Evolutionary conservation across 2,888 invertebrate species (phyloP), one percentile per base, ranked within the genome.

Genomic region (Nasonia oneida): DNA sequence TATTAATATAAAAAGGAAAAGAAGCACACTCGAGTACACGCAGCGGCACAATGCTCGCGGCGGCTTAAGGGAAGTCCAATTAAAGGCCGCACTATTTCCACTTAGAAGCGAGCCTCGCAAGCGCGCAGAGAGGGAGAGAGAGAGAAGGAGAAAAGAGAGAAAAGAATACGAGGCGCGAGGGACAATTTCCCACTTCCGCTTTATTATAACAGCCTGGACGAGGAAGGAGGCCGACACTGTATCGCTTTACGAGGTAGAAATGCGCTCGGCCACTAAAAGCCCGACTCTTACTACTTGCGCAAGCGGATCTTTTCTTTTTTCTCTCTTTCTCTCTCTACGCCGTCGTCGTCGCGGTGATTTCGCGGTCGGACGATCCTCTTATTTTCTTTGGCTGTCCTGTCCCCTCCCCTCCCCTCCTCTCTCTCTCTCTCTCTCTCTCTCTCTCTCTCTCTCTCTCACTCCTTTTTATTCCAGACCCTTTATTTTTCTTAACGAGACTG

Each of bases 241-340:
- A 86, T 86, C 84, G 81, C 81, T 86, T 86, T 86, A 86, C 74
- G 81, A 83, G 77, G 77, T 71, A 42, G 57, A 61, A 75, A 82
- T 50, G 64, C 70, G 37, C 50, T 15, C 39, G 39, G 76, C 81
- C 42, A 82, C 85, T 83, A 77, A 86, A 76, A 83, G 76, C 77
- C 70, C 75, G 74, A 84, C 73, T 84, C 79, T 61, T 79, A 74
- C 79, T 79, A 79, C 83, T 83, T 64, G 47, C 8, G n/a, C 75
- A 18, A n/a, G n/a, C 70, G 47, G 50, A 15, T 74, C 29, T 47
- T 73, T 77, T 67, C 67, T 74, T 37, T 61, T 47, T 39, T 61
- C 70, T 53, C 64, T 50, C 50, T 73, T n/a, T 64, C 70, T 39
- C 42, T 14, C 61, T 78, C 18, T 37, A 23, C 42, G 33, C 15